Evolutionary conservation across 2,113 vertebrate species (phyloP).

Genomic region (Riparia riparia): DNA sequence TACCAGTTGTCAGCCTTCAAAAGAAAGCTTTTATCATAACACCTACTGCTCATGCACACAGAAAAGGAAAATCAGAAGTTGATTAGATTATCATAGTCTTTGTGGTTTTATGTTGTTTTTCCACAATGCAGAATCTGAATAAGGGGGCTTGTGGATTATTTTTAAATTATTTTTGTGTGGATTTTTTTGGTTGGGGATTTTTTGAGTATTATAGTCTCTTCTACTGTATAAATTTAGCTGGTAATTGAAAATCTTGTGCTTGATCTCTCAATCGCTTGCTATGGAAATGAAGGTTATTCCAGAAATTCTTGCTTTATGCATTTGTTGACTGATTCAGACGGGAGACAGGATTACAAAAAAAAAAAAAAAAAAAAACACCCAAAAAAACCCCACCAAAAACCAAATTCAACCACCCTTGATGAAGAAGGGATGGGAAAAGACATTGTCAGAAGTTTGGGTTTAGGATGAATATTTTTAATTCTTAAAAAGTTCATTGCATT

Average conservation of each 20-base stretch:
- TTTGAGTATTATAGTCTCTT: background rate
- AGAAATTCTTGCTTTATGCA: background rate
- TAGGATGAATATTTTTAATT: background rate
- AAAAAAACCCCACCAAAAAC: background rate
- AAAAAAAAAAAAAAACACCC: no score
- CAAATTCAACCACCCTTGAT: background rate
- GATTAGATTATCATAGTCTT: background rate
- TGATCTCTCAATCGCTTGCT: slow-evolving; percentile 17
- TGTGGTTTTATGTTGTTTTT: background rate
- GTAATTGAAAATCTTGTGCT: background rate
- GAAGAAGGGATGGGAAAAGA: fast-evolving
- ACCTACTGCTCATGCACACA: background rate
- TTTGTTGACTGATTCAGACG: background rate
- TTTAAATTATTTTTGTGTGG: background rate
- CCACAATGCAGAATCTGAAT: background rate
- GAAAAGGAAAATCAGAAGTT: background rate
- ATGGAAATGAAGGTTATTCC: slow-evolving; percentile 29
- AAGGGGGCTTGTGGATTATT: background rate
- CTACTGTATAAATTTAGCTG: background rate
- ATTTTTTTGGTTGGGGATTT: background rate
- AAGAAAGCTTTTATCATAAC: background rate
- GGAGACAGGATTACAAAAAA: background rate
- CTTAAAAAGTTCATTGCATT: background rate
- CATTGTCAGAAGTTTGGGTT: fast-evolving
- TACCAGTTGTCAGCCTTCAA: background rate